A percentile compares a stretch with the other conserved stretches of the same genome.
These are phyloP conservation scores for Cotesia vestalis DNA, from an alignment of 1,140 invertebrate species.

Conservation along the genomic window DNA sequence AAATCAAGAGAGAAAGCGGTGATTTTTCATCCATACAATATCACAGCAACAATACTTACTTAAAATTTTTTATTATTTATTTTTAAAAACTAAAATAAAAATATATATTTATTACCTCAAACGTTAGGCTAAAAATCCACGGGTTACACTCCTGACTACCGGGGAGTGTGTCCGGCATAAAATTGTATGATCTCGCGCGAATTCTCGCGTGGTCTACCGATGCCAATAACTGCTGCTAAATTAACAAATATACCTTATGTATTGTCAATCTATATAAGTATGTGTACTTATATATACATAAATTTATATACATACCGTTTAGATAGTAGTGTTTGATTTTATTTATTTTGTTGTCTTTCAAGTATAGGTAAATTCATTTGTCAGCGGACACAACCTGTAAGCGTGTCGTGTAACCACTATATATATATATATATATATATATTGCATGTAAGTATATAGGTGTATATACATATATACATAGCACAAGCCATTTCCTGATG, in stretches of 20 bases:
- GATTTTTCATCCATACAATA: no score
- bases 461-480: conserved; percentile 46
- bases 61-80: no score
- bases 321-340: not conserved
- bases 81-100: no score
- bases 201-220: conserved; percentile 15
- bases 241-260: conserved; percentile 10
- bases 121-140: not conserved
- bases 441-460: conserved; percentile 19
- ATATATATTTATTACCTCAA: not conserved
- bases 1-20: no score
- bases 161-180: conserved; percentile 24
- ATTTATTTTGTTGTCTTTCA: conserved; percentile 42
- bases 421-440: not conserved
- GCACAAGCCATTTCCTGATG: conserved; percentile 57
- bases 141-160: conserved; percentile 13
- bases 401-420: not conserved
- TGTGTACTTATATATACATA: not conserved
- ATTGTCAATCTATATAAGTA: not conserved
- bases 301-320: not conserved
- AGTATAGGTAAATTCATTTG: conserved; percentile 37
- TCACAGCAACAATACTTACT: no score
- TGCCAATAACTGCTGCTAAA: not conserved
- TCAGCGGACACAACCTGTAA: conserved; percentile 28
- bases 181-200: conserved; percentile 25